Percentiles rank a stretch among this genome's conserved stretches.
Conservation (phyloP, 2,888 invertebrate species). For the Eupithecia vulgata region DNA sequence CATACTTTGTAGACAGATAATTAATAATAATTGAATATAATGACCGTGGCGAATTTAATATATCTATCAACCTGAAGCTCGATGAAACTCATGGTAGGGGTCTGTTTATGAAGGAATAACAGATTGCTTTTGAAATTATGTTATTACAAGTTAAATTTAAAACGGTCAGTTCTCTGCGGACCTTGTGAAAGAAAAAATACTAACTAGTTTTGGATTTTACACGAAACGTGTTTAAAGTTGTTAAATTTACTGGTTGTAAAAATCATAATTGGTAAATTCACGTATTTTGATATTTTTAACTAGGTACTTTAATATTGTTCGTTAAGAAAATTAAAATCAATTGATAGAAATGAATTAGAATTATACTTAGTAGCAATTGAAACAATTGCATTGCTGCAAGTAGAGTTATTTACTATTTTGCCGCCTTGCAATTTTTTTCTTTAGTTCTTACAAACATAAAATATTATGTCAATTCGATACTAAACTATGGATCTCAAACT, state of each 20-base stretch:
- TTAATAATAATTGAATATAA: too few relatives aligned
- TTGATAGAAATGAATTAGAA: too few relatives aligned
- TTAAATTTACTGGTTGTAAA: not conserved
- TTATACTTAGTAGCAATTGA: too few relatives aligned
- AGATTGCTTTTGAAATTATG: slow-evolving; percentile 44
- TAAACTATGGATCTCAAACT: too few relatives aligned
- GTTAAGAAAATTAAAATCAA: too few relatives aligned
- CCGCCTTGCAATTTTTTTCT: too few relatives aligned
- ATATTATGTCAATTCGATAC: too few relatives aligned
- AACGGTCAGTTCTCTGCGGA: slow-evolving; percentile 26
- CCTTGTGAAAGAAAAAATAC: slow-evolving; percentile 1
- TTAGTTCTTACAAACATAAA: too few relatives aligned
- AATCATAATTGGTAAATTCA: not conserved
- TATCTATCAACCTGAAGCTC: not conserved
- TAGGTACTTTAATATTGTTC: too few relatives aligned
- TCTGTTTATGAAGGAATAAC: slow-evolving; percentile 22
- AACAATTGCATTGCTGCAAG: too few relatives aligned
- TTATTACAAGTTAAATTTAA: slow-evolving; percentile 41
- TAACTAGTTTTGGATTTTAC: slow-evolving; percentile 2
- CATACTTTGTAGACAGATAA: too few relatives aligned
- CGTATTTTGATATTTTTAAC: not conserved
- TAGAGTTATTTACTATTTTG: too few relatives aligned
- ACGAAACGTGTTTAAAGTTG: not conserved
- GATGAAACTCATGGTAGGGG: slow-evolving; percentile 3
- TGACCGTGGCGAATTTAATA: not conserved